phyloP scores from a whole-genome alignment of 2,888 invertebrate genomes.

The Pheosia gnoma region DNA sequence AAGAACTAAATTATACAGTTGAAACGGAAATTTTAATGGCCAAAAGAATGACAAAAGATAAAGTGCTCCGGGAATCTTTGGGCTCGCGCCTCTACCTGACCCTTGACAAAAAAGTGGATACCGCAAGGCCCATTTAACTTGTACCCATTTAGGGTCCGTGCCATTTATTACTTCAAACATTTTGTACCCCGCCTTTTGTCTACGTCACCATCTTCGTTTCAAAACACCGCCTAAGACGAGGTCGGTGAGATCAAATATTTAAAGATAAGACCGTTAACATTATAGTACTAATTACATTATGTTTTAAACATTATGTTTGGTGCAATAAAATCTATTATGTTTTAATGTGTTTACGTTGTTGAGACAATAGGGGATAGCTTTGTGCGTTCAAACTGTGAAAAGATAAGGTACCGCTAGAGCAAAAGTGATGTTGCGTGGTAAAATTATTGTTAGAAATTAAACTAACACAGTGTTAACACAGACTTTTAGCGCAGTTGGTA shows the following conservation, averaged over 20 bases:
- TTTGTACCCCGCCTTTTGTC: conserved; percentile 57
- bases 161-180: conserved; percentile 65
- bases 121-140: conserved; percentile 56
- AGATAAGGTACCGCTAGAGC: conserved; percentile 26
- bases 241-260: conserved; percentile 27
- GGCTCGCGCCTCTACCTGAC: conserved; percentile 63
- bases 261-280: conserved; percentile 27
- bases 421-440: conserved; percentile 20
- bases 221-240: conserved; percentile 49
- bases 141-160: conserved; percentile 57
- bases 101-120: conserved; percentile 47
- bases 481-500: too few species aligned
- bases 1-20: conserved; percentile 25
- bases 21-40: conserved; percentile 47
- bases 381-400: conserved; percentile 20
- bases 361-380: conserved; percentile 23
- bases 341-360: conserved; percentile 19
- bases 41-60: conserved; percentile 41
- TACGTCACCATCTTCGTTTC: conserved; percentile 43
- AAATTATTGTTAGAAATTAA: not conserved
- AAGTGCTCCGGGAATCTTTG: conserved; percentile 35
- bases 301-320: conserved; percentile 32
- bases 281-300: conserved; percentile 30
- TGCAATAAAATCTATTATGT: conserved; percentile 28
- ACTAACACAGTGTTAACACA: too few species aligned